phyloP scores from a whole-genome alignment of 1,140 invertebrate species.

The Hycleus phaleratus region DNA sequence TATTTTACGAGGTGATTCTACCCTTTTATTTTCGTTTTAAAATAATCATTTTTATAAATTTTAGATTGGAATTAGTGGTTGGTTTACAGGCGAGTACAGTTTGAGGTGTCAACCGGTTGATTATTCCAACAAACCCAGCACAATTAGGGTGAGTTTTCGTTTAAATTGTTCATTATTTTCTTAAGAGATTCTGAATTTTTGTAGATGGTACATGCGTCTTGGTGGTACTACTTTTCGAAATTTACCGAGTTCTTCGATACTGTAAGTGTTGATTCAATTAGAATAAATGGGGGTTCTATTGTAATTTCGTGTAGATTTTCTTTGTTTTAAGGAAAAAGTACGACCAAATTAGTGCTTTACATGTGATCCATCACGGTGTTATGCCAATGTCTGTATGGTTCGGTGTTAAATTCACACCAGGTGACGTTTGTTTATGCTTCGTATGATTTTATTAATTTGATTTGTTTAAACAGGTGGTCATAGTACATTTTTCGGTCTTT shows the following conservation, averaged over 20 bases:
- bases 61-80: slow-evolving; percentile 75
- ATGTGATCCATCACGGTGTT: slow-evolving; percentile 87
- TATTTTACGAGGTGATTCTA: slow-evolving; percentile 34
- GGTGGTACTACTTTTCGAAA: slow-evolving; percentile 98
- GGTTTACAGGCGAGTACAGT: slow-evolving; percentile 86
- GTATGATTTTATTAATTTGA: slow-evolving; percentile 1
- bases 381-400: slow-evolving; percentile 93
- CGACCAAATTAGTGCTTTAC: slow-evolving; percentile 74
- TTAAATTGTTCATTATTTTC: neutral
- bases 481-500: slow-evolving; percentile 70
- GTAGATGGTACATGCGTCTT: slow-evolving; percentile 66
- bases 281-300: neutral
- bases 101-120: slow-evolving; percentile 92
- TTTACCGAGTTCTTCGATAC: slow-evolving; percentile 94
- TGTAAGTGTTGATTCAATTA: slow-evolving; percentile 51
- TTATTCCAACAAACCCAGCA: slow-evolving; percentile 81
- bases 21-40: neutral
- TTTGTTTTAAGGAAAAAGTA: slow-evolving; percentile 81
- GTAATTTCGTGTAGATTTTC: slow-evolving; percentile 53
- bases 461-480: slow-evolving; percentile 55
- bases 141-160: slow-evolving; percentile 68
- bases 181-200: slow-evolving; percentile 19
- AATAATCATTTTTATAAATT: slow-evolving; percentile 45
- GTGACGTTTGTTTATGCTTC: slow-evolving; percentile 40
- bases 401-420: slow-evolving; percentile 84